Evolutionary conservation across 53 echinoderm and acorn worm species (phyloP).

Genomic region (Henricia sp.): DNA sequence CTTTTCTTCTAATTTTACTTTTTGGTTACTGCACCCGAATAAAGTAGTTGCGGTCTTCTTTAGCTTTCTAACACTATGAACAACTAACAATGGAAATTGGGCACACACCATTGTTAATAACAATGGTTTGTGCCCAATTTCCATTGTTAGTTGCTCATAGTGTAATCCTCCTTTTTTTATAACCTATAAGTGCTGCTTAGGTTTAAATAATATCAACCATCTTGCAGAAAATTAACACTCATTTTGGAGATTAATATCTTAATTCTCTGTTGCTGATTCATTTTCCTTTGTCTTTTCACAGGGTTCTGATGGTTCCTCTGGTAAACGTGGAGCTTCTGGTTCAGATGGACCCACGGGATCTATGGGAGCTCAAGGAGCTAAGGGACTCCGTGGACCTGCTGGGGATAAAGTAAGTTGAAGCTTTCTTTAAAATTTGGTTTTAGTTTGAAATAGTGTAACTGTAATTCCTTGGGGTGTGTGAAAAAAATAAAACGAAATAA

Average conservation of each 20-base stretch:
- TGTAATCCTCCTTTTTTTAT: not conserved
- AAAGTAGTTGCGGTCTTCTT: not conserved
- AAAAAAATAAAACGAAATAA: not conserved
- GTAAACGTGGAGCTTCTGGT: slow-evolving; percentile 28
- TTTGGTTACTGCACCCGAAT: not conserved
- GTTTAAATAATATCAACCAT: not conserved
- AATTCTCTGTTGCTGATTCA: not conserved
- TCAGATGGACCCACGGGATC: not conserved
- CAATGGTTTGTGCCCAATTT: no score
- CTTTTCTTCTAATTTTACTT: no score
- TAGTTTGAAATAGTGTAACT: not conserved
- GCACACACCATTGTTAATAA: no score
- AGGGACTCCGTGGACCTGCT: slow-evolving; percentile 22
- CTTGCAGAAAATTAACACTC: not conserved
- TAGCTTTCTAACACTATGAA: no score
- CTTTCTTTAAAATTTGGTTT: not conserved
- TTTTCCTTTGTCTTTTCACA: not conserved
- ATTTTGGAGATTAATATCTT: not conserved
- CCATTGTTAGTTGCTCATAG: not conserved
- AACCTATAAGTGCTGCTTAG: not conserved
- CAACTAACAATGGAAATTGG: no score
- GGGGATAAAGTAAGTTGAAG: slow-evolving; percentile 32
- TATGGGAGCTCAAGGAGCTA: slow-evolving; percentile 15
- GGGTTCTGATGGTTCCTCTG: slow-evolving; percentile 30
- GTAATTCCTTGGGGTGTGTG: not conserved